A percentile compares a stretch with the other conserved stretches of the same genome.
These are phyloP conservation scores for Psophia crepitans DNA, from an alignment of 2,113 vertebrate genomes.

Conservation along the genomic window DNA sequence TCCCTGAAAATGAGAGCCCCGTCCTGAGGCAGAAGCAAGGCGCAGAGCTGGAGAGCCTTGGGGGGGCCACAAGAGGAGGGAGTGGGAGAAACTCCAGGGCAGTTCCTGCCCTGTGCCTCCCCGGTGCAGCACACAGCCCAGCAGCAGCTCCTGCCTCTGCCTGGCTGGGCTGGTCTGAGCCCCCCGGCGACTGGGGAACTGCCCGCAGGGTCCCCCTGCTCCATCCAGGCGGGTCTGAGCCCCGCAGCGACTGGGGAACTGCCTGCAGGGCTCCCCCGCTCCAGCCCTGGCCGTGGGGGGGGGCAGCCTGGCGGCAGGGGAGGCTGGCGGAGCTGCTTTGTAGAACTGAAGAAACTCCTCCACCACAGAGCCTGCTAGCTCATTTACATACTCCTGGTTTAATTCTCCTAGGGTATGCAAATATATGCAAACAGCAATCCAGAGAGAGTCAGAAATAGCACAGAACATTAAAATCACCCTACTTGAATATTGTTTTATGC, in stretches of 20 bases:
- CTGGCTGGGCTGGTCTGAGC: fast-evolving
- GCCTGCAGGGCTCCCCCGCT: not conserved
- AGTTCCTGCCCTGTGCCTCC: not conserved
- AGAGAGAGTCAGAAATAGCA: constrained; percentile 99
- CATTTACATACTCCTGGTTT: constrained; percentile 97
- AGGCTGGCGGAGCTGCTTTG: constrained; percentile 48
- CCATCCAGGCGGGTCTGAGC: not conserved
- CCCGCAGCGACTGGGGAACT: no score
- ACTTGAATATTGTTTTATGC: constrained; percentile 90
- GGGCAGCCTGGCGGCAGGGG: not conserved
- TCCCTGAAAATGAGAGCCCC: fast-evolving
- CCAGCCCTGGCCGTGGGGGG: not conserved
- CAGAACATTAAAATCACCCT: constrained; percentile 92
- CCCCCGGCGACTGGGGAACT: no score
- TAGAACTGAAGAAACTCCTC: constrained; percentile 53
- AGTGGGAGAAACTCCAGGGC: fast-evolving
- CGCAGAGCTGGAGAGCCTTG: not conserved
- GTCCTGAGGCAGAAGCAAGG: not conserved
- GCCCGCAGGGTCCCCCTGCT: no score
- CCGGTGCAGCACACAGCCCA: no score
- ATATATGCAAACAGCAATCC: constrained; percentile 99
- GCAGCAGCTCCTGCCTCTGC: not conserved
- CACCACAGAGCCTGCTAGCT: constrained; percentile 76
- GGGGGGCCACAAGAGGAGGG: not conserved
- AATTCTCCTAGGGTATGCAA: constrained; percentile 99